phyloP scores from a whole-genome alignment of 2,888 invertebrate genomes.

The Tipula vernalis region DNA sequence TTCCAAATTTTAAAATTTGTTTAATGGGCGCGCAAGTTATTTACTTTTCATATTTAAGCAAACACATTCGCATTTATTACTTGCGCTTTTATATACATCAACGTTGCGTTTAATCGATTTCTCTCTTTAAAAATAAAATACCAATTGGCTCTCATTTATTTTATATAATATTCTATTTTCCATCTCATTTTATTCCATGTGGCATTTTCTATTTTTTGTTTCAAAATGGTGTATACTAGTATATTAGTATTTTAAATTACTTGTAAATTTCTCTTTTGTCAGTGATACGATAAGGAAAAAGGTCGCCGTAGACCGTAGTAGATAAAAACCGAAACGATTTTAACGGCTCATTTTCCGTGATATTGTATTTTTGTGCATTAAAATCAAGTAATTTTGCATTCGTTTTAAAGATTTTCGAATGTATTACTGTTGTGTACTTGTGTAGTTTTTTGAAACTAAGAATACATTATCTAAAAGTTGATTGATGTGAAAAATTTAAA shows the following conservation, averaged over 20 bases:
- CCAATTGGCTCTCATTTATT: not conserved
- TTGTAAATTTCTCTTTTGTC: not conserved
- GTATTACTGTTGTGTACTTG: too few species aligned
- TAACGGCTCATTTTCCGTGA: not conserved
- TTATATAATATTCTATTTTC: not conserved
- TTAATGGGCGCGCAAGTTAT: not conserved
- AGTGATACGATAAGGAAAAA: not conserved
- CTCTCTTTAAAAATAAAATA: not conserved
- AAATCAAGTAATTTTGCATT: not conserved
- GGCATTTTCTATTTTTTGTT: not conserved
- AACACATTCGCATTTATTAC: not conserved
- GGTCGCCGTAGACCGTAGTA: not conserved
- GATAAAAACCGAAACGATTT: not conserved
- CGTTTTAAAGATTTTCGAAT: not conserved
- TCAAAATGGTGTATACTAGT: not conserved
- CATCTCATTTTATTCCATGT: not conserved
- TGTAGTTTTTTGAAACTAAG: not conserved
- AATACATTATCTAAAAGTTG: not conserved
- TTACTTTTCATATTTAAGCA: not conserved
- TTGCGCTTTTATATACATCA: not conserved
- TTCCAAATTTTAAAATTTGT: not conserved
- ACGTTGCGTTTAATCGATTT: not conserved
- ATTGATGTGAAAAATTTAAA: not conserved
- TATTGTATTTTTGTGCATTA: not conserved
- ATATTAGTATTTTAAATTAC: not conserved